Conservation (phyloP, 2,113 vertebrate genomes). For the Equus quagga region DNA sequence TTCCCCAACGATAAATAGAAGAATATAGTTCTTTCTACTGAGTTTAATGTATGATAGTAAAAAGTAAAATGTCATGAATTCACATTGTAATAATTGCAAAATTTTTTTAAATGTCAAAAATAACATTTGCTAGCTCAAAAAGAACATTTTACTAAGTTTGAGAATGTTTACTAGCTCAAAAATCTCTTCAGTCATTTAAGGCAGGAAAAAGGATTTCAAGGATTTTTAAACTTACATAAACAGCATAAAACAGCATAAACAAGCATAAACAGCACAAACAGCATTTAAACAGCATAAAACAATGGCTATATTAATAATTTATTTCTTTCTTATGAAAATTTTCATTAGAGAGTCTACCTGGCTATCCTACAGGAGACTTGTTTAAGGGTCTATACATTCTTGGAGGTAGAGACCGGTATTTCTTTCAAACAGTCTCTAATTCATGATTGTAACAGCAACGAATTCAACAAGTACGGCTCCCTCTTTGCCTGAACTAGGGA, state of each 20-base stretch:
- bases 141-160: background rate
- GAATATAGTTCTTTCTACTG: background rate
- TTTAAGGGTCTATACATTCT: background rate
- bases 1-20: background rate
- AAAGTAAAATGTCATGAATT: background rate
- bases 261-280: too few relatives aligned
- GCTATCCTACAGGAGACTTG: background rate
- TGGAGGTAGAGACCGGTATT: background rate
- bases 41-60: background rate
- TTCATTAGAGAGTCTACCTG: background rate
- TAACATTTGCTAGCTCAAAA: background rate
- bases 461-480: background rate
- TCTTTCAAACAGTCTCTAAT: background rate
- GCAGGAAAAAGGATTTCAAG: background rate
- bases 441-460: background rate
- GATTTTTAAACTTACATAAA: background rate
- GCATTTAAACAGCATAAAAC: background rate
- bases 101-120: conserved; percentile 3
- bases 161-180: background rate
- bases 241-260: too few relatives aligned
- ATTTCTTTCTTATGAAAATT: conserved; percentile 10
- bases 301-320: background rate
- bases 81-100: background rate
- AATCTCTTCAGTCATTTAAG: background rate
- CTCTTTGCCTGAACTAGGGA: background rate